Conservation (phyloP, 2,888 invertebrate genomes). For the Ectemnius cavifrons region DNA sequence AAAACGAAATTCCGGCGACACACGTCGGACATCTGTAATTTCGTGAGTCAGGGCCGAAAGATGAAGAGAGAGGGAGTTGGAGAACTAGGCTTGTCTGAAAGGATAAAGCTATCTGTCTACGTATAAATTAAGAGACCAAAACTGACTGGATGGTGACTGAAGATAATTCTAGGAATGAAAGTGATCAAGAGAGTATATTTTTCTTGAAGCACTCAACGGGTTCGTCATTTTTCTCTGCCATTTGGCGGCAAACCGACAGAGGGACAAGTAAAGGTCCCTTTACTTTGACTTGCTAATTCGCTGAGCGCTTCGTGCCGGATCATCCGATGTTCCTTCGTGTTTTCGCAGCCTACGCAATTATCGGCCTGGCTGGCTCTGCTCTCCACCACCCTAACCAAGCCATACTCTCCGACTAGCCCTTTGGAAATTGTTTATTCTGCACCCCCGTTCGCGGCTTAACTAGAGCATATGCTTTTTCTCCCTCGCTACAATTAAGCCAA, state of each 20-base stretch:
- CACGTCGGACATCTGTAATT: constrained; percentile 54
- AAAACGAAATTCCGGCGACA: constrained; percentile 37
- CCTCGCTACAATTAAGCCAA: background rate
- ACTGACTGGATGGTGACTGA: constrained; percentile 49
- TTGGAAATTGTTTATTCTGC: background rate
- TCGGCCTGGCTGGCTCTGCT: background rate
- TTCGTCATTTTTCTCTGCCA: constrained; percentile 47
- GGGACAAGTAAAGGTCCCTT: constrained; percentile 17
- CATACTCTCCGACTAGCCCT: background rate
- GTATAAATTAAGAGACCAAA: constrained; percentile 70
- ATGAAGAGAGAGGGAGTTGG: constrained; percentile 15
- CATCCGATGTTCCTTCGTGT: constrained; percentile 25
- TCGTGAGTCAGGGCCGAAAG: constrained; percentile 43
- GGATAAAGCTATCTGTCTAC: constrained; percentile 53
- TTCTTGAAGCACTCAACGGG: no score
- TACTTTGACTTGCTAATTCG: constrained; percentile 61
- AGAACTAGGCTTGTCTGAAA: background rate
- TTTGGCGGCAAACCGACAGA: background rate
- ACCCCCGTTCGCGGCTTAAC: background rate
- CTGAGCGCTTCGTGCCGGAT: constrained; percentile 24
- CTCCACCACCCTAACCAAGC: no score
- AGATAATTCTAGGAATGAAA: no score
- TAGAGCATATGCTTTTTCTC: background rate
- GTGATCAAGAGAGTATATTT: no score
- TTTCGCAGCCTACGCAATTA: constrained; percentile 39